Conservation (phyloP, 2,113 vertebrate genomes). For the Lasiurus cinereus region DNA sequence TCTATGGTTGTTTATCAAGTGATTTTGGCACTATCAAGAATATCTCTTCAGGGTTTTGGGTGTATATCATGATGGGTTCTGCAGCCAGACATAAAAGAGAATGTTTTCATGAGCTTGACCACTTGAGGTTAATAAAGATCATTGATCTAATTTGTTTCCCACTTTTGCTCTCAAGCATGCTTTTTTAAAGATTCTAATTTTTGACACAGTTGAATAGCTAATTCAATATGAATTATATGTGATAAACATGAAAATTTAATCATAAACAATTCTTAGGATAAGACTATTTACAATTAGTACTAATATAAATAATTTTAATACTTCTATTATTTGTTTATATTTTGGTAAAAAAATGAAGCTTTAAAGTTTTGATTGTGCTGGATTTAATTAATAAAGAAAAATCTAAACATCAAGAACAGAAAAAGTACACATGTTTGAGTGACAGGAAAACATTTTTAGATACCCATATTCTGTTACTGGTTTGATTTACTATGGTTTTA, state of each 20-base stretch:
- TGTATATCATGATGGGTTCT: background rate
- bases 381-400: constrained; percentile 26
- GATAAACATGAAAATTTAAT: constrained; percentile 4
- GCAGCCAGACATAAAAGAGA: background rate
- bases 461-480: background rate
- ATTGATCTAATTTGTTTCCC: background rate
- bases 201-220: background rate
- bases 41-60: background rate
- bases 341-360: constrained; percentile 29
- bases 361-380: background rate
- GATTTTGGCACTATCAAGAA: background rate
- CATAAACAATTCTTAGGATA: background rate
- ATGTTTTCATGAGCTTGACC: background rate
- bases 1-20: background rate
- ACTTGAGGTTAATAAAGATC: background rate
- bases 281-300: background rate
- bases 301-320: background rate
- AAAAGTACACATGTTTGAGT: background rate
- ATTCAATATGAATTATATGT: background rate
- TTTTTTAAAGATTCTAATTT: background rate
- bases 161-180: background rate
- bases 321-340: background rate
- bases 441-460: constrained; percentile 25
- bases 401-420: background rate
- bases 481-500: constrained; percentile 46